Evolutionary conservation across 2,888 invertebrate species (phyloP).

Genomic region (Dione juno): DNA sequence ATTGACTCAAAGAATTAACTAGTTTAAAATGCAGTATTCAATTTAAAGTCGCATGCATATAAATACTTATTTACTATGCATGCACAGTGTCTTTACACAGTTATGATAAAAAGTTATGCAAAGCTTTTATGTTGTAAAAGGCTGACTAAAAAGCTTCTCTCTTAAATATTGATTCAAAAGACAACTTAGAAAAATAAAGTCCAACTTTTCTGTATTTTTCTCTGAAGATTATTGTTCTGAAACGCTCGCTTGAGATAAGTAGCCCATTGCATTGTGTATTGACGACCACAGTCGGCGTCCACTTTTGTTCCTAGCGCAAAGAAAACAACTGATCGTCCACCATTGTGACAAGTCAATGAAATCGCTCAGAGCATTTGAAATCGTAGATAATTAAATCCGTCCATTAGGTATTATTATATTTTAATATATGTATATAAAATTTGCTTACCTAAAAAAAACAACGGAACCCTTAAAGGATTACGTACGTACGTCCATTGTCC

Average conservation of each 20-base stretch:
- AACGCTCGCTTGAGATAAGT: slow-evolving; percentile 38
- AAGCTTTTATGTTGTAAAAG: slow-evolving; percentile 2
- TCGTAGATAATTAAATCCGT: not conserved
- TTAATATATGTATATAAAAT: too few species aligned
- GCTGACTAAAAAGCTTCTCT: not conserved
- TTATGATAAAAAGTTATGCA: not conserved
- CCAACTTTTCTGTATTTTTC: slow-evolving; percentile 27
- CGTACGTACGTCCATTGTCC: too few species aligned
- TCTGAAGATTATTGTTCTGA: slow-evolving; percentile 37
- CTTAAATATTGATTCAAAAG: slow-evolving; percentile 5
- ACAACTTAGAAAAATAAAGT: slow-evolving; percentile 16
- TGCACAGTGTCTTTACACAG: too few species aligned
- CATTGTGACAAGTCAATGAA: slow-evolving; percentile 26
- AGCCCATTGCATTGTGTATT: slow-evolving; percentile 34
- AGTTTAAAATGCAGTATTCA: not conserved
- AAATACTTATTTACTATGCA: too few species aligned
- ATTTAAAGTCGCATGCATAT: too few species aligned
- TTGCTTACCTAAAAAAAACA: too few species aligned
- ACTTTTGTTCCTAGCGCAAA: slow-evolving; percentile 59
- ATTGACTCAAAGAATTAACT: not conserved
- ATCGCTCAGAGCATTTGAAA: not conserved
- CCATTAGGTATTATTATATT: not conserved
- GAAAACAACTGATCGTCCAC: slow-evolving; percentile 49
- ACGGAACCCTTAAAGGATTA: too few species aligned
- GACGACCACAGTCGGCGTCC: slow-evolving; percentile 33